Evolutionary conservation across 37 sponge, comb jelly and placozoan species (phyloP), one percentile per base, ranked within the genome.

Genomic region (Sycon ciliatum): DNA sequence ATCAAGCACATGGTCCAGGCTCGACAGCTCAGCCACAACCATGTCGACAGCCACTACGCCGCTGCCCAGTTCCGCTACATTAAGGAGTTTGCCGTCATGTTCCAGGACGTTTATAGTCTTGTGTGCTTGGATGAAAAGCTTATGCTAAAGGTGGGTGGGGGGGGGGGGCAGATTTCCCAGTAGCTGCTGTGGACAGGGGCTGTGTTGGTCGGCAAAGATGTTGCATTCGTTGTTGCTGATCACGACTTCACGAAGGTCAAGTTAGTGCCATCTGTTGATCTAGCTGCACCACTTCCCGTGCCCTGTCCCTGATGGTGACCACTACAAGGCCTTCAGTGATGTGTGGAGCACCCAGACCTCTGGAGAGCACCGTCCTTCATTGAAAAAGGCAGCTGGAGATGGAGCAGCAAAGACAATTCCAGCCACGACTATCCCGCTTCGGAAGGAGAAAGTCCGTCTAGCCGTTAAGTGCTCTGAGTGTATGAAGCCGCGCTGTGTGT

Each of bases 131-230:
- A 70, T 58, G 81, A 80, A 34, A 80, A 80, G 63, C 81, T 74
- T 36, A 58, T 38, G 68, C 38, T 68, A 20, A 74, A 80, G 32
- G 52, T 80, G 7, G 75, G 81, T 1, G n/a, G n/a, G n/a, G n/a
- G n/a, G n/a, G n/a, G n/a, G 81, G 73, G 63, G 75, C 81, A 1
- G 75, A 42, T 13, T 67, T 18, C 36, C 81, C 81, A 35, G 81
- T 80, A 23, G 81, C 75, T 32, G 67, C 74, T 31, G 81, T 62
- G 5, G 75, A 73, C 5, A 22, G 75, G 2, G 79, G 79, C 26
- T 2, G 73, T 72, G 4, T 36, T 39, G 9, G 73, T 72, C 24
- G 57, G 18, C 16, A 4, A 3, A 53, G 24, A 23, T 55, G 30
- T 1, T 28, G 1, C 27, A 1, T 53, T 72, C 6, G 32, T 4